Conservation (phyloP, 2,888 invertebrate species). For the Pherbina coryleti region DNA sequence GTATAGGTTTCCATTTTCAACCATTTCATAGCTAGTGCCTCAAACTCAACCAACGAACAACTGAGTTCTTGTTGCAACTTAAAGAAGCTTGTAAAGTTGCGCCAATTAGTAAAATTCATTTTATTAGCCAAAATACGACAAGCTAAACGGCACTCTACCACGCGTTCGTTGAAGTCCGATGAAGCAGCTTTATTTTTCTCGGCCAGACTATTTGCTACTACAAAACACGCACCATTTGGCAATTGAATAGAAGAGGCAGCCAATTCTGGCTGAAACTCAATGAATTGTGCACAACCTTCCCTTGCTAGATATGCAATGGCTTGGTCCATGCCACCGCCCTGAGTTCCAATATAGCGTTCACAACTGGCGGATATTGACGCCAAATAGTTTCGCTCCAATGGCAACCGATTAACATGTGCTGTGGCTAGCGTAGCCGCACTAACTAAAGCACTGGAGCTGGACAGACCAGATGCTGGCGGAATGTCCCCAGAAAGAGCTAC, state of each 20-base stretch:
- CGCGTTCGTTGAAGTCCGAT: constrained; percentile 90
- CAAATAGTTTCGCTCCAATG: constrained; percentile 72
- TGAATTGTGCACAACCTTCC: constrained; percentile 87
- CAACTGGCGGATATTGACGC: constrained; percentile 90
- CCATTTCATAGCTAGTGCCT: constrained; percentile 74
- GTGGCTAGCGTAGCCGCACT: constrained; percentile 89
- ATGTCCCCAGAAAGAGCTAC: constrained; percentile 87
- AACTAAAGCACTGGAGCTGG: constrained; percentile 97
- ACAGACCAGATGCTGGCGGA: constrained; percentile 94
- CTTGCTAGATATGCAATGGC: constrained; percentile 94
- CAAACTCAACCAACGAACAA: constrained; percentile 78
- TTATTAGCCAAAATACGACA: constrained; percentile 81
- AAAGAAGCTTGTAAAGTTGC: constrained; percentile 76
- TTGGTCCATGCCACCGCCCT: constrained; percentile 99
- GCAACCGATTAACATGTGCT: constrained; percentile 58
- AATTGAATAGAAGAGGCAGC: constrained; percentile 81
- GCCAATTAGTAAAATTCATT: constrained; percentile 75
- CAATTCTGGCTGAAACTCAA: constrained; percentile 90
- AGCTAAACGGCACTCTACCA: constrained; percentile 94
- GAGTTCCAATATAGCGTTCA: constrained; percentile 95
- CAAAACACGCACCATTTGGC: constrained; percentile 87
- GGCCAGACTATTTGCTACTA: constrained; percentile 91
- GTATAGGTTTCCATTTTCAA: constrained; percentile 79
- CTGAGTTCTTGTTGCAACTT: constrained; percentile 80
- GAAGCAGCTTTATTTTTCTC: constrained; percentile 96